Percentiles rank a stretch among this genome's conserved stretches.
Evolutionary conservation across 2,888 invertebrate species (phyloP).

Genomic region (Girardia tigrina): DNA sequence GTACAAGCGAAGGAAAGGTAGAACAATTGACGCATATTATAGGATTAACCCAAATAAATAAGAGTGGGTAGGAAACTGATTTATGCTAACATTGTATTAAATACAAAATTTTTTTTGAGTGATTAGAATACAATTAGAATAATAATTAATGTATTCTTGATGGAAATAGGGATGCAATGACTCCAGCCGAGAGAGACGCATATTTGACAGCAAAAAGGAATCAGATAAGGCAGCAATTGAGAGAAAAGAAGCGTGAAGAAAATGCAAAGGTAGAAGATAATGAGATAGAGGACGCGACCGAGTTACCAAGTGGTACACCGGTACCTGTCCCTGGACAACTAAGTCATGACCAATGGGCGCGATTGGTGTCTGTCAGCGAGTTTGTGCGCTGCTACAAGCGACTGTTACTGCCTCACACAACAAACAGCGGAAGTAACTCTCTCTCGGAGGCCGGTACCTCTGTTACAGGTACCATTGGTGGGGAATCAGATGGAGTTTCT

Average conservation of each 20-base stretch:
- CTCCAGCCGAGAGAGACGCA: constrained; percentile 34
- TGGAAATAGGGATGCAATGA: constrained; percentile 29
- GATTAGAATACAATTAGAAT: no score
- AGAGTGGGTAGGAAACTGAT: no score
- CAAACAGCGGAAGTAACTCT: not conserved
- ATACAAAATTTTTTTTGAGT: no score
- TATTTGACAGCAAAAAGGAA: not conserved
- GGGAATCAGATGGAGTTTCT: no score
- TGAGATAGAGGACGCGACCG: not conserved
- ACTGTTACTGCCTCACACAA: constrained; percentile 43
- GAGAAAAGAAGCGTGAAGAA: not conserved
- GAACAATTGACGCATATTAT: no score
- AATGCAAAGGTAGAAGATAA: not conserved
- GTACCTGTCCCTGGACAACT: not conserved
- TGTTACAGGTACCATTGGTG: not conserved
- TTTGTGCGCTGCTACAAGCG: constrained; percentile 48
- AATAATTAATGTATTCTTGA: no score
- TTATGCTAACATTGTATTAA: no score
- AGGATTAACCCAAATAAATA: no score
- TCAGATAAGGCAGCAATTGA: not conserved
- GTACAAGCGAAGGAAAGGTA: no score
- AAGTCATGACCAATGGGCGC: not conserved
- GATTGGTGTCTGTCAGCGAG: constrained; percentile 39
- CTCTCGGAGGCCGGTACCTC: not conserved
- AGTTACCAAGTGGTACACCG: not conserved